Percentiles rank a stretch among this genome's conserved stretches.
Evolutionary conservation across 2,113 vertebrate genomes (phyloP).

Genomic region (Pseudorasbora parva): DNA sequence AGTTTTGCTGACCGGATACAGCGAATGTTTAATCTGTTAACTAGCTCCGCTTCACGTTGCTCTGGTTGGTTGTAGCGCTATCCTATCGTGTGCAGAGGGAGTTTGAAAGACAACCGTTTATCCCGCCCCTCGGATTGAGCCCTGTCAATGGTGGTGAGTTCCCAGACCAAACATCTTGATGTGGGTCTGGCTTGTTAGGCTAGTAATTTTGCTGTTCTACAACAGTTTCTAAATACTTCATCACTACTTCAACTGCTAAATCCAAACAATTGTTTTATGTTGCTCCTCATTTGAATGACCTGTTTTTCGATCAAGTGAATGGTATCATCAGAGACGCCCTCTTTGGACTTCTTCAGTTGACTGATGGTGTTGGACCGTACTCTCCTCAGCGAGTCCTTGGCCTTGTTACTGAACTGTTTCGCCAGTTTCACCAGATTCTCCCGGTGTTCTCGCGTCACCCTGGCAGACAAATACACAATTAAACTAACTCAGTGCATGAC

Average conservation of each 20-base stretch:
- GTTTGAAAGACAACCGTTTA: too few relatives aligned
- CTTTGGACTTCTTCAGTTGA: slow-evolving; percentile 86
- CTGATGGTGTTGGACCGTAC: slow-evolving; percentile 80
- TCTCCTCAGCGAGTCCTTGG: slow-evolving; percentile 89
- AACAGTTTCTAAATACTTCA: not conserved
- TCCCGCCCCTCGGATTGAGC: too few relatives aligned
- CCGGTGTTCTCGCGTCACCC: slow-evolving; percentile 91
- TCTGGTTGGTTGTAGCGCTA: too few relatives aligned
- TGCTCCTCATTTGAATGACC: slow-evolving; percentile 69
- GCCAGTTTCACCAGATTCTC: slow-evolving; percentile 89
- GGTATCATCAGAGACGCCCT: slow-evolving; percentile 87
- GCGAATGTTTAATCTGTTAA: too few relatives aligned
- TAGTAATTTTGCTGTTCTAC: too few relatives aligned
- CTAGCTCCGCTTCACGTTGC: too few relatives aligned
- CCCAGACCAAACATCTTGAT: too few relatives aligned
- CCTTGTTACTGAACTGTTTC: slow-evolving; percentile 91
- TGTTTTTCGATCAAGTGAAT: slow-evolving; percentile 90
- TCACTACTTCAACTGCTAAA: too few relatives aligned
- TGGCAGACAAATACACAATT: slow-evolving; percentile 58
- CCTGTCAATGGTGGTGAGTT: too few relatives aligned
- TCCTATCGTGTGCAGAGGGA: too few relatives aligned
- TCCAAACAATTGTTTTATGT: not conserved
- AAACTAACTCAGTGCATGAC: not conserved
- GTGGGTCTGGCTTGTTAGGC: too few relatives aligned
- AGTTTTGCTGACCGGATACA: too few relatives aligned